Conservation (phyloP, 2,888 invertebrate species). For the Ditylenchus weischeri region DNA sequence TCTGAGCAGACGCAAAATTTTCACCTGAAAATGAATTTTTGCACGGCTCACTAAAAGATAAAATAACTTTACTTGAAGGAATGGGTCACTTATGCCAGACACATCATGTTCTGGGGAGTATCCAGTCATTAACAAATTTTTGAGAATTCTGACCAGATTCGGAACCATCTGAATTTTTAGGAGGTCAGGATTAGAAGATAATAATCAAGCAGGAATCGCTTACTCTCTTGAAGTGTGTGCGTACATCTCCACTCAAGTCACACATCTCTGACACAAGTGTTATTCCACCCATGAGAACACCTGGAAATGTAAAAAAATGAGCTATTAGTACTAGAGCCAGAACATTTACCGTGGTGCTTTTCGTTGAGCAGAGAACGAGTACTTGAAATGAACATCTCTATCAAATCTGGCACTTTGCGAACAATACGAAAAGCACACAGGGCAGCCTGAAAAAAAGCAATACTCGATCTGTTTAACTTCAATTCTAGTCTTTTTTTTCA, state of each 20-base stretch:
- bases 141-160: conserved; percentile 92
- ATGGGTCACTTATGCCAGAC: conserved; percentile 97
- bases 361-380: conserved; percentile 91
- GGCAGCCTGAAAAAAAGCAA: conserved; percentile 61
- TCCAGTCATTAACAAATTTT: conserved; percentile 95
- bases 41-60: too few relatives aligned
- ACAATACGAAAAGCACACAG: conserved; percentile 90
- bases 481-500: too few relatives aligned
- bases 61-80: conserved; percentile 77
- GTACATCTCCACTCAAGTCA: conserved; percentile 89
- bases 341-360: conserved; percentile 86
- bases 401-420: conserved; percentile 90
- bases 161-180: conserved; percentile 79
- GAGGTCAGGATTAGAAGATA: not conserved
- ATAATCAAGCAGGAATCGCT: conserved; percentile 5
- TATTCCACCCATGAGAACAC: conserved; percentile 93
- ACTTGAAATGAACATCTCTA: conserved; percentile 98
- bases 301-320: conserved; percentile 61
- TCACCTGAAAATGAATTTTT: conserved; percentile 69
- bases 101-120: conserved; percentile 99
- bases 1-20: conserved; percentile 87
- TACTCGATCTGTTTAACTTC: too few relatives aligned
- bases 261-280: conserved; percentile 99
- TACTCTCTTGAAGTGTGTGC: conserved; percentile 97
- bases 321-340: conserved; percentile 1